Conservation (phyloP, 2,113 vertebrate genomes). For the Columbina picui region DNA sequence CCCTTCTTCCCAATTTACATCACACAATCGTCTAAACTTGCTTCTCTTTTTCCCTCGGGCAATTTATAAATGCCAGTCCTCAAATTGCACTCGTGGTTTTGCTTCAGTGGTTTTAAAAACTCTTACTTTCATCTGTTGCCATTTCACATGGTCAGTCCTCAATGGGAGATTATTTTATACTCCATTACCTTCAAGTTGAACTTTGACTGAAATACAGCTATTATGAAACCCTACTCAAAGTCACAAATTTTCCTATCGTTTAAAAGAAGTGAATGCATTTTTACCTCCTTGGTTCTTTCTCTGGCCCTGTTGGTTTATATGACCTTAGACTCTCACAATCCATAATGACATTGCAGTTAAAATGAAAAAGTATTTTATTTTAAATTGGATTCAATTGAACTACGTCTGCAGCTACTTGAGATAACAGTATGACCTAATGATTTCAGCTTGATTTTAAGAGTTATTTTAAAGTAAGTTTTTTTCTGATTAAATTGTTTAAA, state of each 20-base stretch:
- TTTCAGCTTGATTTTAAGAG: slow-evolving; percentile 57
- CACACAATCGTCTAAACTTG: not conserved
- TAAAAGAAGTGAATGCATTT: slow-evolving; percentile 50
- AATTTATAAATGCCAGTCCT: not conserved
- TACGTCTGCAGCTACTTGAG: slow-evolving; percentile 27
- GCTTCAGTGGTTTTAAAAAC: slow-evolving; percentile 67
- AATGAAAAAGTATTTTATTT: slow-evolving; percentile 38
- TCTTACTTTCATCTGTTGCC: slow-evolving; percentile 48
- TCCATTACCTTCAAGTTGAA: slow-evolving; percentile 75
- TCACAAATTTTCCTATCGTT: slow-evolving; percentile 57
- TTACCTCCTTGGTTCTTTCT: not conserved
- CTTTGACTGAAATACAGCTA: slow-evolving; percentile 62
- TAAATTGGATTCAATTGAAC: slow-evolving; percentile 61
- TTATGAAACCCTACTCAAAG: slow-evolving; percentile 62
- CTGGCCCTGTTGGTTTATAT: slow-evolving; percentile 46
- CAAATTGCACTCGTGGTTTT: slow-evolving; percentile 27
- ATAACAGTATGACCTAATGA: slow-evolving; percentile 56
- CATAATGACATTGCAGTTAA: slow-evolving; percentile 48
- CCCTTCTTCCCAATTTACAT: not conserved
- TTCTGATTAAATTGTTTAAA: slow-evolving; percentile 64
- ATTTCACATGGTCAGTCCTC: slow-evolving; percentile 61
- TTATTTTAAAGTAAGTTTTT: slow-evolving; percentile 60
- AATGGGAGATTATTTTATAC: slow-evolving; percentile 70
- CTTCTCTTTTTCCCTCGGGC: not conserved
- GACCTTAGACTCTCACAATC: slow-evolving; percentile 33